Evolutionary conservation across 30 jellyfish, hydroid and myxozoan species (phyloP).

Genomic region (Aurelia sp.): DNA sequence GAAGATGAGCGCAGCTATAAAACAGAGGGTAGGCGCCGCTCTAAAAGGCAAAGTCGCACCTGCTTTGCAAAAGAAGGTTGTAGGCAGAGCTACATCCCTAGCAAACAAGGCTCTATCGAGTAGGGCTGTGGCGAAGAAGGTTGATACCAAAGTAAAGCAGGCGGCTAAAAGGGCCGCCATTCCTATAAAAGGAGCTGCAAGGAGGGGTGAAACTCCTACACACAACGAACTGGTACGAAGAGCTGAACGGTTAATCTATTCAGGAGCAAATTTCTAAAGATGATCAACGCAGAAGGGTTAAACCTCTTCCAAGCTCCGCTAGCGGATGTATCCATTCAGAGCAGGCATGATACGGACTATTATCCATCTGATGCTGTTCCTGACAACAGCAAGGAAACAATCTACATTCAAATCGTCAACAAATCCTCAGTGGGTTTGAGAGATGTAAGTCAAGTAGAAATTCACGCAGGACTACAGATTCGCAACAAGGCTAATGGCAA

Average conservation of each 20-base stretch:
- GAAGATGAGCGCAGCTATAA: no score
- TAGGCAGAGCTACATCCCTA: no score
- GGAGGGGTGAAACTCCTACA: not conserved
- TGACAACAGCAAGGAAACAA: conserved; percentile 1
- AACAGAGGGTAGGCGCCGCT: no score
- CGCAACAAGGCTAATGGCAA: no score
- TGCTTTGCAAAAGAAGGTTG: no score
- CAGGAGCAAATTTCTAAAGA: not conserved
- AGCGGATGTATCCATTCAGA: not conserved
- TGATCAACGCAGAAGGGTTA: not conserved
- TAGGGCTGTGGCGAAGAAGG: no score
- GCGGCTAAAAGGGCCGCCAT: no score
- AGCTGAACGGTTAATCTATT: not conserved
- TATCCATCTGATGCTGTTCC: conserved; percentile 11
- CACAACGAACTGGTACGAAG: conserved; percentile 1
- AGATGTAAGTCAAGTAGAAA: not conserved
- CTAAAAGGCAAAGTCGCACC: no score
- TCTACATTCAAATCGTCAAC: not conserved
- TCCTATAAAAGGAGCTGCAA: no score
- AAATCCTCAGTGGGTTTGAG: not conserved
- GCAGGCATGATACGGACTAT: not conserved
- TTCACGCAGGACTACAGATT: not conserved
- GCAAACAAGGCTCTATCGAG: no score
- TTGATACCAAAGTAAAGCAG: no score
- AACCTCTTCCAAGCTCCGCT: not conserved